These are phyloP conservation scores for Troides aeacus DNA, from an alignment of 2,888 invertebrate genomes.

Conservation along the genomic window DNA sequence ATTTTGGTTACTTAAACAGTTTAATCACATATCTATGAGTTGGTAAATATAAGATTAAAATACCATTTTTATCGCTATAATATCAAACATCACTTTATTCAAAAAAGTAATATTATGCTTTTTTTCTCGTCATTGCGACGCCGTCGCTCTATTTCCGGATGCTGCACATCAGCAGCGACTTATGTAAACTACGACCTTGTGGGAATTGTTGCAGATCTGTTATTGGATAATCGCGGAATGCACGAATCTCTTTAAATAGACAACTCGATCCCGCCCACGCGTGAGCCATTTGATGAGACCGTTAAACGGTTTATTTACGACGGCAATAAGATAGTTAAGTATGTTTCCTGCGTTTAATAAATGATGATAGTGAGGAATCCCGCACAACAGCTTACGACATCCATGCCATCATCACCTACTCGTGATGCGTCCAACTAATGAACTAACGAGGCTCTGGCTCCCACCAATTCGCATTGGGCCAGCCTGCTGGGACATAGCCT, in stretches of 20 bases:
- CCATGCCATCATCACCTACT: too few relatives aligned
- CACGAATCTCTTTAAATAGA: conserved; percentile 22
- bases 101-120: too few relatives aligned
- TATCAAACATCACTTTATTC: too few relatives aligned
- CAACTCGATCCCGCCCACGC: conserved; percentile 19
- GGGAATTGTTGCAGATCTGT: conserved; percentile 8
- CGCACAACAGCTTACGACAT: too few relatives aligned
- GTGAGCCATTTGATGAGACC: conserved; percentile 17
- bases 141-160: conserved; percentile 12
- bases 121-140: conserved; percentile 13
- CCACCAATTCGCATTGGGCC: too few relatives aligned
- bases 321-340: conserved; percentile 15
- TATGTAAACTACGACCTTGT: conserved; percentile 25
- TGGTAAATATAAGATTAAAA: too few relatives aligned
- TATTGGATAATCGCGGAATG: conserved; percentile 16
- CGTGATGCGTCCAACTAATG: too few relatives aligned
- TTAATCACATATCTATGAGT: too few relatives aligned
- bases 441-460: too few relatives aligned
- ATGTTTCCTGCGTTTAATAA: conserved; percentile 7
- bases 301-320: conserved; percentile 19
- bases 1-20: too few relatives aligned
- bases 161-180: conserved; percentile 19
- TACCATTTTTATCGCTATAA: too few relatives aligned
- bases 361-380: background rate
- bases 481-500: too few relatives aligned